Base-by-base conservation (phyloP, 2,113 vertebrate genomes). In the Sinocyclocheilus anshuiensis region DNA sequence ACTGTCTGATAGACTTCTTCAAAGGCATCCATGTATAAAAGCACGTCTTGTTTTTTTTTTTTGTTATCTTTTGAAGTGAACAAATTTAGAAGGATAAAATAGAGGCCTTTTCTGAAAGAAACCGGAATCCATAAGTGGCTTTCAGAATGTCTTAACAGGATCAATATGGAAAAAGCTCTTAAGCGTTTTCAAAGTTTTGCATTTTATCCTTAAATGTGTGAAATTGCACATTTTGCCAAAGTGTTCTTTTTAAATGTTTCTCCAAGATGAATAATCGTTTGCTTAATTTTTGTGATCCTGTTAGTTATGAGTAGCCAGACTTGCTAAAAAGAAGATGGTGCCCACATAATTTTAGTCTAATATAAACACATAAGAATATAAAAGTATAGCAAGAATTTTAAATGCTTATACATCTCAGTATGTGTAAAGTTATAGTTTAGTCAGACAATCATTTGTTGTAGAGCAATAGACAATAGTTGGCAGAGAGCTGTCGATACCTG, bases 21-120 rank as follows among this genome's bases (percentile, higher is more conserved):
- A 84, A 88, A 91, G 88, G 92, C 89, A 93, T 91, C 93, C 90
- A 91, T 88, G 89, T 93, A 91, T 94, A 90, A 92, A 86, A 93
- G 89, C 87, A 91, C 86, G 84, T 87, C 29, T 65, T 67, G 24
- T 26, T 55, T 85, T 87, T 86, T 85, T 78, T 82, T 26, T 22
- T 39, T n/a, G 1, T 36, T n/a, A 29, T 22, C 15, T 36, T 53
- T 78, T 55, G 29, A 45, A 85, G 33, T 57, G 15, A 57, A 29
- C 42, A 53, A 45, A 22, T 29, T 33, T 53, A 24, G 18, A 82
- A 29, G 24, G 79, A 67, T 67, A 29, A 65, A 65, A 65, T 29
- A 4, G 12, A 63, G 33, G 10, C 20, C 9, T 39, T 79, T 39
- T 79, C 26, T 59, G 7, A 65, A 65, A 65, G 42, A 48, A 76